Evolutionary conservation across 2,797 vertebrate species (phyloP).

Genomic region (Lophotriccus pileatus): DNA sequence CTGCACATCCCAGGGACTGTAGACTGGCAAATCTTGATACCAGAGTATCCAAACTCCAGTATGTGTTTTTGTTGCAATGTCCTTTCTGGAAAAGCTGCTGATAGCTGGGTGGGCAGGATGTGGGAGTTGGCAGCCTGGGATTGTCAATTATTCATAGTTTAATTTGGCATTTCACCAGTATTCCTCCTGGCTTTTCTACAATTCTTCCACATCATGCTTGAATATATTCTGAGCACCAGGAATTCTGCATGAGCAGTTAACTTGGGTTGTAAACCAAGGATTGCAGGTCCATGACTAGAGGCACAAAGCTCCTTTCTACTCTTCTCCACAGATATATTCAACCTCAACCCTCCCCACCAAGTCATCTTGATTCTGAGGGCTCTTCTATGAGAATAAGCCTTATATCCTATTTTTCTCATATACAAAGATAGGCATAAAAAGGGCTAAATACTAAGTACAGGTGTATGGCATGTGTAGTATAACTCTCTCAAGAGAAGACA

Average conservation of each 20-base stretch:
- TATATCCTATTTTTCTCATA: not conserved
- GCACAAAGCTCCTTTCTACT: not conserved
- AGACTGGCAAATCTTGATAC: not conserved
- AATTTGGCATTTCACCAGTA: not conserved
- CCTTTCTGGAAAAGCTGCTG: not conserved
- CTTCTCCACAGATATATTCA: not conserved
- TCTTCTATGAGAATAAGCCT: not conserved
- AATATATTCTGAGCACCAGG: not conserved
- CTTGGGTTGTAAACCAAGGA: not conserved
- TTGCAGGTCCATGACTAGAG: not conserved
- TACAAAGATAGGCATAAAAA: not conserved
- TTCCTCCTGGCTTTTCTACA: not conserved
- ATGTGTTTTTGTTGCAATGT: not conserved
- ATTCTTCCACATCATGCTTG: not conserved
- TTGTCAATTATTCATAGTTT: constrained; percentile 9
- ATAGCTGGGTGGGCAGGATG: not conserved
- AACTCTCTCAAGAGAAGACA: not conserved
- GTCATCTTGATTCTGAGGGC: not conserved
- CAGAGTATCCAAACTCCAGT: not conserved
- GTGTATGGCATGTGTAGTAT: not conserved
- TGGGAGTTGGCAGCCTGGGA: not conserved
- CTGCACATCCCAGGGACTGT: not conserved
- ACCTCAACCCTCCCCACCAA: not conserved
- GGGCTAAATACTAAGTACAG: not conserved
- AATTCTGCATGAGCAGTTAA: not conserved